Conservation (phyloP, 2,888 invertebrate species). For the Eristalis intricaria region DNA sequence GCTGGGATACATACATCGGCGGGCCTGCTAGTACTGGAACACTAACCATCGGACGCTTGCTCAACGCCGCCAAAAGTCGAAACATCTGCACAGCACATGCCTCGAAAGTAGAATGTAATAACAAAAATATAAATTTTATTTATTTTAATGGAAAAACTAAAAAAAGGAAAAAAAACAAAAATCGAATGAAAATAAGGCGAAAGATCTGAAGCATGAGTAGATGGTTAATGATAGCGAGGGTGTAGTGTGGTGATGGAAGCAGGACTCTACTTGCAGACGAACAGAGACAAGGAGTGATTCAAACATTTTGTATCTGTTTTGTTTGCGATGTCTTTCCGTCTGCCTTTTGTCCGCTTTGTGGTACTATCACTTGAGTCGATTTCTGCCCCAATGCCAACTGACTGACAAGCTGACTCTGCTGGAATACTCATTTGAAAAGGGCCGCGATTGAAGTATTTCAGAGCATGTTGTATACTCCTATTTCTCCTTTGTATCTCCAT, state of each 20-base stretch:
- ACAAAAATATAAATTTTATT: conserved; percentile 70
- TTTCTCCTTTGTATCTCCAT: neutral
- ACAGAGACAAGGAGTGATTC: conserved; percentile 35
- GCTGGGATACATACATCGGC: conserved; percentile 17
- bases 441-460: conserved; percentile 52
- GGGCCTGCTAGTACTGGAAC: conserved; percentile 8
- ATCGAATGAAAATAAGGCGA: conserved; percentile 49
- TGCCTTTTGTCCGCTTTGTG: conserved; percentile 50
- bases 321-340: conserved; percentile 58
- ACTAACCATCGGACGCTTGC: conserved; percentile 42
- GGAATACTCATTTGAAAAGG: conserved; percentile 43
- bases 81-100: conserved; percentile 70
- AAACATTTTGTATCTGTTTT: conserved; percentile 35
- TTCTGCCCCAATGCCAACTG: conserved; percentile 38
- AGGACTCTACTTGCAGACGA: conserved; percentile 37
- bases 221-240: conserved; percentile 44
- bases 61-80: conserved; percentile 27
- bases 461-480: conserved; percentile 38
- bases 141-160: conserved; percentile 70
- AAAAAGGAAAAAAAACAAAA: conserved; percentile 43
- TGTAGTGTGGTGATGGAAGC: conserved; percentile 24
- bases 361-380: conserved; percentile 56
- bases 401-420: conserved; percentile 6
- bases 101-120: conserved; percentile 63
- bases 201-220: conserved; percentile 60